Base-by-base conservation (phyloP, 2,113 vertebrate genomes). In the Apistogramma diplotaenia region DNA sequence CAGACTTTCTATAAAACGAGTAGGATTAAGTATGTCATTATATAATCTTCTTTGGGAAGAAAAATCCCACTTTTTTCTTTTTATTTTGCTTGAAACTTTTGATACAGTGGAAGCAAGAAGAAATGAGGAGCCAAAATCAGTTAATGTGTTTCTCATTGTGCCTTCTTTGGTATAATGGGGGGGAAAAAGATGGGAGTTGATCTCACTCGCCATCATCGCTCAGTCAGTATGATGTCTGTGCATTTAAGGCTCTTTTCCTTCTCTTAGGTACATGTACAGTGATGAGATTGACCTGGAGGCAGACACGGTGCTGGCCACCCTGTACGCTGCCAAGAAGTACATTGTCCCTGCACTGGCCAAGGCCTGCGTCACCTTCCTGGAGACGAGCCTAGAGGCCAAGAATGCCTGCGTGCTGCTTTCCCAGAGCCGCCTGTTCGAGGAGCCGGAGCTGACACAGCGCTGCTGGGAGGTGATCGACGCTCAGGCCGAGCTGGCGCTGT, bases 381-480 rank as follows among this genome's bases (percentile, higher is more conserved):
- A 99, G 93, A 98, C 97, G 0, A 98, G 97, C 82, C 94, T 99
- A 90, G 98, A 99, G 84, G 98, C 97, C 0, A 96, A 96, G 86
- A 99, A 99, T 0, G 98, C 98, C 53, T 99, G 98, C 8, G 96
- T 99, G 56, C 95, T 99, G 93, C 96, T 99, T 21, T 98, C 97
- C 31, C 98, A 99, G 95, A 99, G 98, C 93, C 95, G 96, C n/a
- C 96, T 99, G 70, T 99, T 99, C 1, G 98, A 99, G 93, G 98
- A 99, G 92, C 97, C 97, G 0, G 97, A 99, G 91, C 94, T 99
- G 91, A 97, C 96, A 0, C 96, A 96, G 94, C 97, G 98, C 79
- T 99, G 98, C 94, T 99, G 98, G 98, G 97, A 99, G 92, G 98
- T 99, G 77, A 99, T 99, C 8, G 98, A 99, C 8, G 97, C 98